Evolutionary conservation across 92 coral and sea anemone genomes (phyloP).

Genomic region (Metridium senile): DNA sequence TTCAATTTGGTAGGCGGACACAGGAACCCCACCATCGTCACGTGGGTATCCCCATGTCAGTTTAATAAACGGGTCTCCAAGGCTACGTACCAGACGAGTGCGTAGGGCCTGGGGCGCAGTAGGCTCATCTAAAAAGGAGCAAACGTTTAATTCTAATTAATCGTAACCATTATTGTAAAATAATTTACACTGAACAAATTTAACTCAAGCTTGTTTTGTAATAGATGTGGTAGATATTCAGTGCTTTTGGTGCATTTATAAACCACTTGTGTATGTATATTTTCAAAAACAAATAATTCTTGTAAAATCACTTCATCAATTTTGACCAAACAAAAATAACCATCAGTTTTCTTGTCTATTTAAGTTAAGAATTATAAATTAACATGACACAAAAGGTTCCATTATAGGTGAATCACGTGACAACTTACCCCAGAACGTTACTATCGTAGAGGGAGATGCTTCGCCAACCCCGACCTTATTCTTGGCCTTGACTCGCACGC

Average conservation of each 20-base stretch:
- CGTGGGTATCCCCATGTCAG: constrained; percentile 36
- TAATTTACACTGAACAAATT: too few species aligned
- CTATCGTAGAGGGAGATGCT: constrained; percentile 26
- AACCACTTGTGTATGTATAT: too few species aligned
- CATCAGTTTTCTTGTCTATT: too few species aligned
- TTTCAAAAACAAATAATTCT: too few species aligned
- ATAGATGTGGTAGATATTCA: too few species aligned
- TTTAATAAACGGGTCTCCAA: constrained; percentile 25
- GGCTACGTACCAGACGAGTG: constrained; percentile 18
- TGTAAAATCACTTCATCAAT: too few species aligned
- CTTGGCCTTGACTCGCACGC: constrained; percentile 54
- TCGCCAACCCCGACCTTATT: constrained; percentile 45
- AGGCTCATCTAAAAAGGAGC: constrained; percentile 26
- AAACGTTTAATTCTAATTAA: not conserved
- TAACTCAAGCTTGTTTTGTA: too few species aligned
- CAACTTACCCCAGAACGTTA: constrained; percentile 54
- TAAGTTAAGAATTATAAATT: too few species aligned
- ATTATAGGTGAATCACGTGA: not conserved
- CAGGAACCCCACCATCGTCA: constrained; percentile 34
- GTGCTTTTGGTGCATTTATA: too few species aligned
- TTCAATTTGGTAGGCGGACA: constrained; percentile 32
- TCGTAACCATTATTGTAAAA: too few species aligned
- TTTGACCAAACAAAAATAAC: too few species aligned
- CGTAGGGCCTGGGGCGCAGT: constrained; percentile 31
- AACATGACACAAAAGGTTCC: too few species aligned